A percentile compares a stretch with the other conserved stretches of the same genome.
Conservation (phyloP, 2,888 invertebrate genomes). For the Physocephala rufipes region DNA sequence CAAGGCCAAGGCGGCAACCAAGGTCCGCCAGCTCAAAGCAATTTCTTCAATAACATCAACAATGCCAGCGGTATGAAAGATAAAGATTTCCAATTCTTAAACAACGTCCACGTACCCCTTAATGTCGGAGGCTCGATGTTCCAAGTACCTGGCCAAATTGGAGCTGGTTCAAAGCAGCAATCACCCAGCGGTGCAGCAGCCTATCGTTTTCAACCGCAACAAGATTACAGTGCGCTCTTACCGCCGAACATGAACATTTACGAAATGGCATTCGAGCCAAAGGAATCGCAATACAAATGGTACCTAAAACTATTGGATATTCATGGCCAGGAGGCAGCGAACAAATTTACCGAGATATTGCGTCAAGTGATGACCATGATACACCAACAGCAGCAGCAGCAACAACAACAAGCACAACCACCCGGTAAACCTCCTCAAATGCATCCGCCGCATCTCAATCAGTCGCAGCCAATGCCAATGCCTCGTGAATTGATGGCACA, state of each 20-base stretch:
- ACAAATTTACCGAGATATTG: constrained; percentile 68
- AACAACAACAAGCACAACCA: constrained; percentile 47
- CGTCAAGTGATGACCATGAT: constrained; percentile 61
- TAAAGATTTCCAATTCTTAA: constrained; percentile 70
- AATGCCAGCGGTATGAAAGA: constrained; percentile 53
- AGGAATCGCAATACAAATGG: constrained; percentile 69
- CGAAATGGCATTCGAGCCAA: constrained; percentile 70
- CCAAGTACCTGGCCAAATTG: constrained; percentile 45
- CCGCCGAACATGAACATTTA: constrained; percentile 70
- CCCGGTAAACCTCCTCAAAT: constrained; percentile 42
- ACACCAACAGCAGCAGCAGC: constrained; percentile 52
- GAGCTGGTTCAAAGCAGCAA: constrained; percentile 46
- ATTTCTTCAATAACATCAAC: constrained; percentile 45
- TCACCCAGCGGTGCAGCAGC: constrained; percentile 43
- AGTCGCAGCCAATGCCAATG: constrained; percentile 43
- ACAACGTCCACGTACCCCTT: constrained; percentile 68
- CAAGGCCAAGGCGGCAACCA: constrained; percentile 37
- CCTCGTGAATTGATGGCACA: constrained; percentile 48
- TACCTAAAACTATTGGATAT: constrained; percentile 69
- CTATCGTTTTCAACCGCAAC: constrained; percentile 56
- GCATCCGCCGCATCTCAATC: constrained; percentile 41
- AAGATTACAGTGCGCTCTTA: constrained; percentile 66
- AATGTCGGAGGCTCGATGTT: constrained; percentile 52
- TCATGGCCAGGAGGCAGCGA: constrained; percentile 69
- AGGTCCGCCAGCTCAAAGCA: constrained; percentile 45